Evolutionary conservation across 2,113 vertebrate genomes (phyloP).

Genomic region (Anolis carolinensis): DNA sequence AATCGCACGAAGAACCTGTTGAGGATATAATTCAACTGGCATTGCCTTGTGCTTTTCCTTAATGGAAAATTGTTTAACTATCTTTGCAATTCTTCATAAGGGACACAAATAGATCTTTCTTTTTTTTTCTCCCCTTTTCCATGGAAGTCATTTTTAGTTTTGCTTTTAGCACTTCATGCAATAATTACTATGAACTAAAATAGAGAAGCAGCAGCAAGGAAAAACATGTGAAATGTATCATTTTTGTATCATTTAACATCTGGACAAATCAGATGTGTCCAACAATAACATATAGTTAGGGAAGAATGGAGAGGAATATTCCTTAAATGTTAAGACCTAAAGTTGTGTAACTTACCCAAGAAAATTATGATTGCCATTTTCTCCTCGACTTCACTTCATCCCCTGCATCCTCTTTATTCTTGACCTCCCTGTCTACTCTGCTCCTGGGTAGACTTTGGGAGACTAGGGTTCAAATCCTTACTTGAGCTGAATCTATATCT

Average conservation of each 20-base stretch:
- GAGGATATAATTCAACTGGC: slow-evolving; percentile 34
- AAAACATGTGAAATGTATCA: neutral
- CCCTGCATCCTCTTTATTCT: too few species aligned
- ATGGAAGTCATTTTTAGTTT: neutral
- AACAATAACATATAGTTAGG: too few species aligned
- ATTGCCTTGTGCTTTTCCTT: slow-evolving; percentile 16
- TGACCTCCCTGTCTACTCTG: too few species aligned
- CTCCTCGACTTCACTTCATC: too few species aligned
- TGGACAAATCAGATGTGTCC: too few species aligned
- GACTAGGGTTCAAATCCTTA: too few species aligned
- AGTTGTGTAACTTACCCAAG: too few species aligned
- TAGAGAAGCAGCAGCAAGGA: neutral
- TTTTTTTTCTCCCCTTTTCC: neutral
- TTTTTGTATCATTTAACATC: neutral
- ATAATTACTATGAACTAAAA: neutral
- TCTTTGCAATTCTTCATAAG: neutral
- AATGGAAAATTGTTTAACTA: neutral
- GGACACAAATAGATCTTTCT: neutral
- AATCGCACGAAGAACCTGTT: neutral
- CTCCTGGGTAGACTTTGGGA: too few species aligned
- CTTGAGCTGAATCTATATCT: too few species aligned
- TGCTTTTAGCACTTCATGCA: neutral
- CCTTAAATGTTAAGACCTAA: too few species aligned
- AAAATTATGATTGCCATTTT: too few species aligned
- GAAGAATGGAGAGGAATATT: too few species aligned